Conservation (phyloP, 2,797 vertebrate genomes). For the Hyperoplus lanceolatus region DNA sequence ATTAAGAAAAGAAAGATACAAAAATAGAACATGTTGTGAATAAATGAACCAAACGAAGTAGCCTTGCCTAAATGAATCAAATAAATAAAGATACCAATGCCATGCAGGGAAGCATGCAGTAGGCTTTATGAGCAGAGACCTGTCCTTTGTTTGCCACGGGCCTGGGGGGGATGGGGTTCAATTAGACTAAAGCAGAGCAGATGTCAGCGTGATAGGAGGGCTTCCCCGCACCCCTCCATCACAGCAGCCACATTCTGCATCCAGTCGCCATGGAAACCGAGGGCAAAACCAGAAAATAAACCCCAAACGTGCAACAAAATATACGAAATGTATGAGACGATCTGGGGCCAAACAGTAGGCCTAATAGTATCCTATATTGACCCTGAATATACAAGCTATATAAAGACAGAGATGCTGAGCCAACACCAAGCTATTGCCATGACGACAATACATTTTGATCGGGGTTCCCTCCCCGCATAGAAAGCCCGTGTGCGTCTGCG, state of each 20-base stretch:
- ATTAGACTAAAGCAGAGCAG: slow-evolving; percentile 46
- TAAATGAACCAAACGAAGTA: no score
- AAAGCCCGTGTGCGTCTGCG: slow-evolving; percentile 67
- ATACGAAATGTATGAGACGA: background rate
- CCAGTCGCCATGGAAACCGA: slow-evolving; percentile 74
- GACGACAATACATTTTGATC: background rate
- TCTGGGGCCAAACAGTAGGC: background rate
- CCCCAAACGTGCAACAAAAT: background rate
- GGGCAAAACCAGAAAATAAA: slow-evolving; percentile 52
- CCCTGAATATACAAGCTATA: background rate
- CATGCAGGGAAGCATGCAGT: slow-evolving; percentile 24
- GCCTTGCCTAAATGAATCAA: no score
- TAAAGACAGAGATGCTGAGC: background rate
- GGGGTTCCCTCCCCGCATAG: slow-evolving; percentile 61
- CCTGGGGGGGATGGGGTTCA: slow-evolving; percentile 36
- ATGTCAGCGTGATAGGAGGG: slow-evolving; percentile 73
- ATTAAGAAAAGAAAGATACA: no score
- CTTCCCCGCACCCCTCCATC: slow-evolving; percentile 68
- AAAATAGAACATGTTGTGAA: no score
- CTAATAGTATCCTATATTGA: background rate
- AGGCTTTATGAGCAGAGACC: slow-evolving; percentile 25
- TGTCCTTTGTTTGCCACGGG: slow-evolving; percentile 54
- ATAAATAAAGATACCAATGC: background rate
- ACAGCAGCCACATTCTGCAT: slow-evolving; percentile 50
- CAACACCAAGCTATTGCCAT: background rate